Evolutionary conservation across 2,113 vertebrate species (phyloP).

Genomic region (Sardina pilchardus): DNA sequence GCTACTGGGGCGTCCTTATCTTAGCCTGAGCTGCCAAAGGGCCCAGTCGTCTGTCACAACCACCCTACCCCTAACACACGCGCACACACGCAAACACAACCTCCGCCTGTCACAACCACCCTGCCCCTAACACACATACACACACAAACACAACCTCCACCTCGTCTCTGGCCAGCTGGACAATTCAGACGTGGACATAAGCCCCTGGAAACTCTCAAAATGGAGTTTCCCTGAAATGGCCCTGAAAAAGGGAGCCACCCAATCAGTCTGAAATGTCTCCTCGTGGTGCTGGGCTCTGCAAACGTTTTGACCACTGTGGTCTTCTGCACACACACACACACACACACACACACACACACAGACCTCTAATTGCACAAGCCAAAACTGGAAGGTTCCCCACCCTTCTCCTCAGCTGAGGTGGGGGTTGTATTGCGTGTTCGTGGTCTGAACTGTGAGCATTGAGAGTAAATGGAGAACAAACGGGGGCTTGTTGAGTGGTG

Average conservation of each 20-base stretch:
- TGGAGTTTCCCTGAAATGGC: too few species aligned
- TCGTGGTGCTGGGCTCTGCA: too few species aligned
- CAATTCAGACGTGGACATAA: not conserved
- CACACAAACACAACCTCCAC: not conserved
- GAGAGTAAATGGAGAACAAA: not conserved
- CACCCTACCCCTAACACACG: not conserved
- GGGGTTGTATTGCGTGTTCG: constrained; percentile 45
- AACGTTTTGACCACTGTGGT: constrained; percentile 27
- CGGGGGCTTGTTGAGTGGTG: not conserved
- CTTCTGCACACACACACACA: not conserved
- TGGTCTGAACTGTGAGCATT: not conserved
- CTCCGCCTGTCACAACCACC: not conserved
- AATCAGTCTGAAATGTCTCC: too few species aligned
- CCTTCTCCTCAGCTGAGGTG: not conserved
- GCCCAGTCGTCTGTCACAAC: constrained; percentile 42
- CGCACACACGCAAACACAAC: not conserved
- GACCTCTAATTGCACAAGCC: constrained; percentile 12
- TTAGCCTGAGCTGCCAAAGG: constrained; percentile 47
- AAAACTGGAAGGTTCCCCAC: constrained; percentile 46
- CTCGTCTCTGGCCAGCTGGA: not conserved
- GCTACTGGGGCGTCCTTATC: constrained; percentile 70
- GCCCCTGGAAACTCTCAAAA: not conserved
- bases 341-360: constrained; percentile 14
- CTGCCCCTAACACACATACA: too few species aligned
- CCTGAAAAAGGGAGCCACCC: too few species aligned